Percentiles rank a stretch among this genome's conserved stretches.
phyloP scores from a whole-genome alignment of 1,140 invertebrate species.

The Monochamus saltuarius region DNA sequence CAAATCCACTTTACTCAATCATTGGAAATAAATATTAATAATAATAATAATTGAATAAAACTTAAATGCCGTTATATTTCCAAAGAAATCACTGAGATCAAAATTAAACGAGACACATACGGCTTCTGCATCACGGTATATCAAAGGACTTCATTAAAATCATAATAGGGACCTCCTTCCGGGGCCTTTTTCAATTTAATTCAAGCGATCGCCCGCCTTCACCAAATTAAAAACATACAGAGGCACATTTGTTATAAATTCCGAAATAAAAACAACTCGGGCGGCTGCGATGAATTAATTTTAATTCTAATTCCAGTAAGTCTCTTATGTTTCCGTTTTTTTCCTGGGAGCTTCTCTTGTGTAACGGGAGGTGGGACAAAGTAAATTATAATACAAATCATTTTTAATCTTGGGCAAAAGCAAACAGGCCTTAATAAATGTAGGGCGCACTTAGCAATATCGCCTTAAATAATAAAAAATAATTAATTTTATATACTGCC shows the following conservation, averaged over 20 bases:
- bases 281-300: constrained; percentile 23
- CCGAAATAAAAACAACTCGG: too few species aligned
- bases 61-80: too few species aligned
- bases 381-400: constrained; percentile 38
- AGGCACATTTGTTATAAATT: constrained; percentile 2
- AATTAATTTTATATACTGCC: constrained; percentile 16
- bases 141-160: background rate
- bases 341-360: constrained; percentile 26
- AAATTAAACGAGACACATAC: too few species aligned
- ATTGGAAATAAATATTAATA: too few species aligned
- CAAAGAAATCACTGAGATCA: too few species aligned
- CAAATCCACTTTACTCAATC: too few species aligned
- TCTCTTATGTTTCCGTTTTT: constrained; percentile 24
- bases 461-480: constrained; percentile 17
- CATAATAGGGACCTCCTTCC: background rate
- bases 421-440: constrained; percentile 32
- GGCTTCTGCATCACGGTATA: background rate
- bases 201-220: background rate
- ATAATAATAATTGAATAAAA: too few species aligned
- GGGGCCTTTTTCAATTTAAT: background rate
- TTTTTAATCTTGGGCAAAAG: constrained; percentile 38
- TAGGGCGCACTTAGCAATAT: constrained; percentile 18
- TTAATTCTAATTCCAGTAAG: constrained; percentile 32
- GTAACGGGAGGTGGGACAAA: constrained; percentile 21
- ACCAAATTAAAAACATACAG: constrained; percentile 4